These are phyloP conservation scores for Synergus itoensis DNA, from an alignment of 2,888 invertebrate species.

Conservation along the genomic window DNA sequence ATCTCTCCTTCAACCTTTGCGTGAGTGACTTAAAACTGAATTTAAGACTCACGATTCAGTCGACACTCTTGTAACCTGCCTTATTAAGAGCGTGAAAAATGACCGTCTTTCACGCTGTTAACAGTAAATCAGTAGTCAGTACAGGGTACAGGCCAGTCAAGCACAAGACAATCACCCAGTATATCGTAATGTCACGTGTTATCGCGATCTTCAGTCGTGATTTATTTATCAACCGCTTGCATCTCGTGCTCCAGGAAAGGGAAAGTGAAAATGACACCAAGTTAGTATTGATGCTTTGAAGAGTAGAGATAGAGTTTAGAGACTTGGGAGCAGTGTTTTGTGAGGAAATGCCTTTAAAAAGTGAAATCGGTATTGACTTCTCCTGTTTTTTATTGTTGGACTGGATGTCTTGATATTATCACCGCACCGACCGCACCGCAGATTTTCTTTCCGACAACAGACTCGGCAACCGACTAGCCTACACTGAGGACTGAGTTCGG, in stretches of 20 bases:
- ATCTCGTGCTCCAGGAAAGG: slow-evolving; percentile 6
- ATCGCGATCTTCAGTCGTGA: slow-evolving; percentile 14
- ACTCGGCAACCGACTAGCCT: slow-evolving; percentile 76
- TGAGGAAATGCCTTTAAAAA: not conserved
- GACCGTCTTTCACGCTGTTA: not conserved
- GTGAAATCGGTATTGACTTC: not conserved
- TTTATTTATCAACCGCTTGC: slow-evolving; percentile 15
- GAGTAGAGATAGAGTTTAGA: not conserved
- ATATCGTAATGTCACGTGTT: slow-evolving; percentile 23
- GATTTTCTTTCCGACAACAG: slow-evolving; percentile 56
- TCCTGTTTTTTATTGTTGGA: not conserved
- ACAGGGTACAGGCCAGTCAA: not conserved
- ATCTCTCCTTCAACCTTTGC: not conserved
- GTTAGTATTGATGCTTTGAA: not conserved
- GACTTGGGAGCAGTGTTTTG: not conserved
- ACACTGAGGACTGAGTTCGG: slow-evolving; percentile 78
- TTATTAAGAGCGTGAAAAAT: not conserved
- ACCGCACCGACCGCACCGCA: not conserved
- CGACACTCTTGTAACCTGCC: not conserved
- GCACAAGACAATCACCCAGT: not conserved
- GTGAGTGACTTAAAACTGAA: not conserved
- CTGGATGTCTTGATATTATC: not conserved
- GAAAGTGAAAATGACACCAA: slow-evolving; percentile 14
- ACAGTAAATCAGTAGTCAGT: not conserved
- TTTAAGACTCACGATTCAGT: not conserved